Conservation (phyloP, 2,888 invertebrate genomes). For the Pseudeuparius sepicola region DNA sequence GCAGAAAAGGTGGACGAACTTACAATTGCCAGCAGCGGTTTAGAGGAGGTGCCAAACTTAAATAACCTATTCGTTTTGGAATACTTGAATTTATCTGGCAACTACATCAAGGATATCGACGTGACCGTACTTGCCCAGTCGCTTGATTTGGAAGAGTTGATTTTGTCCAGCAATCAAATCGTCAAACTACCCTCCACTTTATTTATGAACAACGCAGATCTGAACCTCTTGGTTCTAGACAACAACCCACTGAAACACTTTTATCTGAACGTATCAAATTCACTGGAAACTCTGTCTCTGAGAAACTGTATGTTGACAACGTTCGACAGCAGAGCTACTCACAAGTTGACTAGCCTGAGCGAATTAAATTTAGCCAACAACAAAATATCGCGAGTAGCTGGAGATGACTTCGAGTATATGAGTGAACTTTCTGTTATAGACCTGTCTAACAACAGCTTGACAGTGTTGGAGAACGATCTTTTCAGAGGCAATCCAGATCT, state of each 20-base stretch:
- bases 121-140: conserved; percentile 51
- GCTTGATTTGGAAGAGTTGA: conserved; percentile 58
- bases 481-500: conserved; percentile 60
- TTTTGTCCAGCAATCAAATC: conserved; percentile 61
- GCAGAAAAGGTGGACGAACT: conserved; percentile 47
- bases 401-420: conserved; percentile 57
- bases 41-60: conserved; percentile 50
- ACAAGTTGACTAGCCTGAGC: conserved; percentile 41
- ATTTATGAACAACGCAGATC: conserved; percentile 54
- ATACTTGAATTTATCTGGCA: conserved; percentile 58
- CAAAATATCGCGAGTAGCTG: conserved; percentile 55
- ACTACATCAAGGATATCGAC: conserved; percentile 52
- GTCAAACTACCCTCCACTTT: conserved; percentile 51
- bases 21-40: conserved; percentile 58
- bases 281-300: conserved; percentile 57
- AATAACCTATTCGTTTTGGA: conserved; percentile 39
- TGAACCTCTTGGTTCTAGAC: conserved; percentile 59
- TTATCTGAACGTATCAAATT: conserved; percentile 49
- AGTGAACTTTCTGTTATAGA: conserved; percentile 60
- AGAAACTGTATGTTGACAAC: conserved; percentile 57
- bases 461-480: conserved; percentile 54
- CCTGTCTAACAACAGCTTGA: conserved; percentile 61
- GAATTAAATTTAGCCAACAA: conserved; percentile 62
- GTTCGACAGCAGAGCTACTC: conserved; percentile 55
- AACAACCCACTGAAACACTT: conserved; percentile 58